Evolutionary conservation across 2,797 vertebrate genomes (phyloP).

Genomic region (Xenopus petersii): DNA sequence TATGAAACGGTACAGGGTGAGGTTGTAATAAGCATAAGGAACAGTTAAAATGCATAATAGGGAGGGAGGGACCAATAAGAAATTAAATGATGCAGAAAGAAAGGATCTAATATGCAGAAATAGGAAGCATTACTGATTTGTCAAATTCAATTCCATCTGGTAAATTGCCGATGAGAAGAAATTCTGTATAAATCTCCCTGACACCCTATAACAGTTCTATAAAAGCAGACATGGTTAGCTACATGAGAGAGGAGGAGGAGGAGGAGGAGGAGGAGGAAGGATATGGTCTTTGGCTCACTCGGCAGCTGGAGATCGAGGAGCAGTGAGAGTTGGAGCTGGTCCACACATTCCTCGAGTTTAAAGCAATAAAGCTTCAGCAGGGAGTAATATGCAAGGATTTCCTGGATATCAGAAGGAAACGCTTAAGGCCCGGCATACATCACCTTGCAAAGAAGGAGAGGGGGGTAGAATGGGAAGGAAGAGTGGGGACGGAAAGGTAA

Average conservation of each 20-base stretch:
- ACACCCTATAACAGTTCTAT: constrained; percentile 1
- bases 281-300: constrained; percentile 24
- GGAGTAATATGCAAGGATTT: constrained; percentile 47
- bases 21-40: no score
- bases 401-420: constrained; percentile 44
- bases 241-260: constrained; percentile 19
- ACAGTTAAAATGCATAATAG: no score
- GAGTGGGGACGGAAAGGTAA: no score
- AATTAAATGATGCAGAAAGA: no score
- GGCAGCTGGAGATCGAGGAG: constrained; percentile 41
- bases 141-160: background rate
- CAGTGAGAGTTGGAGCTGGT: constrained; percentile 30
- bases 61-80: no score
- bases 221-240: constrained; percentile 1
- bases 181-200: background rate
- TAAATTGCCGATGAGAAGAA: background rate
- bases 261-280: constrained; percentile 18
- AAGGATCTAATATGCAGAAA: background rate
- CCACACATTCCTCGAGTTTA: constrained; percentile 47
- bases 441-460: constrained; percentile 27
- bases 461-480: no score
- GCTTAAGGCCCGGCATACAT: constrained; percentile 17
- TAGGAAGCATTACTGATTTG: background rate
- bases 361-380: constrained; percentile 45
- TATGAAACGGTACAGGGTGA: no score